Base-by-base conservation (phyloP, 2,888 invertebrate species). In the Parnassius orleans region DNA sequence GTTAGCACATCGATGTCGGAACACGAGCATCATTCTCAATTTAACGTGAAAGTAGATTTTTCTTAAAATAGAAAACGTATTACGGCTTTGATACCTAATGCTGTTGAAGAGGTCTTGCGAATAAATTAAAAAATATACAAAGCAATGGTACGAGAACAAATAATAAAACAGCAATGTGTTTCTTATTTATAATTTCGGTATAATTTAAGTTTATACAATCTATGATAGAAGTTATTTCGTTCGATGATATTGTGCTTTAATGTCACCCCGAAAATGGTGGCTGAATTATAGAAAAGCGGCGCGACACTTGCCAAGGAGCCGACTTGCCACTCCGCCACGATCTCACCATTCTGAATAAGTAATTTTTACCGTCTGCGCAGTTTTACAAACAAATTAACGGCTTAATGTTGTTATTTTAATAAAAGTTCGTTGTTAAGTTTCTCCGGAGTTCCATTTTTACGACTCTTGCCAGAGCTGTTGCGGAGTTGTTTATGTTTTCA, bases 321-420 rank as follows among this genome's bases (percentile, higher is more conserved):
- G 71, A 75, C 75, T 74, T 76, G 72, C 73, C 70, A 72, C 76
- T 79, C 75, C 78, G 77, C 75, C 79, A 80, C 82, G 86, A 82
- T 80, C 81, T 77, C 81, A 78, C 79, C 80, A 79, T 81, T 73
- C 77, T 90, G 86, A 90, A 90, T 90, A 88, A 88, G 78, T 90
- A 87, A 90, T 87, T 83, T 86, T 84, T 84, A 84, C 82, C 84
- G 88, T 87, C 89, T 88, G 89, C 87, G 81, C 88, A 87, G 84
- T 87, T 88, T 88, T 86, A 86, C 90, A 87, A 87, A 90, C 87
- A 91, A 90, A 90, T 91, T 90, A 90, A 87, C 86, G 85, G 78
- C 82, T 83, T 84, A 83, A 87, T 88, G 85, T 87, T 86, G 87
- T 87, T 89, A 90, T 89, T 88, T 89, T 90, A 89, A 88, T 89